A percentile compares a stretch with the other conserved stretches of the same genome.
Evolutionary conservation across 2,797 vertebrate species (phyloP).

Genomic region (Acanthurus leucopareius): DNA sequence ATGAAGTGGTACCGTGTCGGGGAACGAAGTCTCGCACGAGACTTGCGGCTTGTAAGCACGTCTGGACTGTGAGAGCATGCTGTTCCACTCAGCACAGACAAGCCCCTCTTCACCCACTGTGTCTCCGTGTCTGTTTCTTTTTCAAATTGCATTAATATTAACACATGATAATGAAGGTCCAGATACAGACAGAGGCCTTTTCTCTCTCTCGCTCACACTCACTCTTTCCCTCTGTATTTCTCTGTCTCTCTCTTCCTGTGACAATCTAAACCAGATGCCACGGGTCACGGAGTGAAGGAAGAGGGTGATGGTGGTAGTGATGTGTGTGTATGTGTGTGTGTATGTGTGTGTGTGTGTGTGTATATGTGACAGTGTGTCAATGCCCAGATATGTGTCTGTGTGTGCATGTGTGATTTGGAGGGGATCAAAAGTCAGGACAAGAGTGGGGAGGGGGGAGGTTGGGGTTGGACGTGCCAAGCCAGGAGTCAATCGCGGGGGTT

Average conservation of each 20-base stretch:
- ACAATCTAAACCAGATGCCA: slow-evolving; percentile 92
- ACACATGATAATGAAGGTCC: slow-evolving; percentile 91
- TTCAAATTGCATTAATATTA: slow-evolving; percentile 87
- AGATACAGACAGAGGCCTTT: slow-evolving; percentile 85
- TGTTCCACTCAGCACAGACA: slow-evolving; percentile 75
- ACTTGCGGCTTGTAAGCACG: slow-evolving; percentile 49
- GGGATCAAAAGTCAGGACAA: slow-evolving; percentile 75
- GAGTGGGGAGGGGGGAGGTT: slow-evolving; percentile 23
- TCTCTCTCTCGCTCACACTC: slow-evolving; percentile 71
- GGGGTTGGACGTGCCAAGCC: slow-evolving; percentile 82
- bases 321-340: slow-evolving; percentile 56
- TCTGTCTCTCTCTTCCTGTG: slow-evolving; percentile 83
- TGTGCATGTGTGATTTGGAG: slow-evolving; percentile 64
- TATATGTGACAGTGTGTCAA: slow-evolving; percentile 48
- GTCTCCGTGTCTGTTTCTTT: slow-evolving; percentile 81
- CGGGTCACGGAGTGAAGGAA: slow-evolving; percentile 80
- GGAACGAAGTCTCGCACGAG: slow-evolving; percentile 48
- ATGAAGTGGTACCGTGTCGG: slow-evolving; percentile 44
- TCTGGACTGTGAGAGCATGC: slow-evolving; percentile 65
- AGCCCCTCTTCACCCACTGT: slow-evolving; percentile 73
- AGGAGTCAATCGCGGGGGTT: slow-evolving; percentile 94
- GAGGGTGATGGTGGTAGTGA: slow-evolving; percentile 72
- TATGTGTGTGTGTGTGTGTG: slow-evolving; percentile 22
- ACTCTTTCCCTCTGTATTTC: slow-evolving; percentile 69
- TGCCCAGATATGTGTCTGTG: slow-evolving; percentile 67